phyloP scores from a whole-genome alignment of 2,888 invertebrate genomes.

The Phaedon cochleariae region DNA sequence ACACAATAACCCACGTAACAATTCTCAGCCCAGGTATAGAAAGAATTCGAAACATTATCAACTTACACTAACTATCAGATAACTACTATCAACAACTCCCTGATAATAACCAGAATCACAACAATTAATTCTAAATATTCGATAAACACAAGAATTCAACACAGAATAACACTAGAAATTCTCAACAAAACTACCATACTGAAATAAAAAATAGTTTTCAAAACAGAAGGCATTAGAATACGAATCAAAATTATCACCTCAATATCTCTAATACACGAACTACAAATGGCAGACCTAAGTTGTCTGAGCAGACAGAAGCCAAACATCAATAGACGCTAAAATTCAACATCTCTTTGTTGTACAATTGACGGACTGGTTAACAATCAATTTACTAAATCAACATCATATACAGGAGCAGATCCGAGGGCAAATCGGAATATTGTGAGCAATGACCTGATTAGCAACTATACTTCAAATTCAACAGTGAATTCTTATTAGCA shows the following conservation, averaged over 20 bases:
- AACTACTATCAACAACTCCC: not conserved
- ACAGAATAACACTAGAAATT: not conserved
- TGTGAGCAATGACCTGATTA: not conserved
- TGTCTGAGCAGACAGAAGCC: not conserved
- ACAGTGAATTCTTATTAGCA: not conserved
- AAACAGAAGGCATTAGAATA: not conserved
- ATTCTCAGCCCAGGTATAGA: not conserved
- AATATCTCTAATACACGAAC: slow-evolving; percentile 5
- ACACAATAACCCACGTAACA: not conserved
- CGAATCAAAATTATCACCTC: not conserved
- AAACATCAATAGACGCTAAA: slow-evolving; percentile 7
- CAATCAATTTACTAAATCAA: not conserved
- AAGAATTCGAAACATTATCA: not conserved
- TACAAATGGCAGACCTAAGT: slow-evolving; percentile 8
- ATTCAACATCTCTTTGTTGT: not conserved
- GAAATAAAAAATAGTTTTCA: not conserved
- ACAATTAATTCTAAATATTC: not conserved
- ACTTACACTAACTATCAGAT: not conserved
- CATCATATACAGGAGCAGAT: not conserved
- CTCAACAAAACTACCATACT: not conserved
- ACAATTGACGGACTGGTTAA: not conserved
- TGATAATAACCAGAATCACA: not conserved
- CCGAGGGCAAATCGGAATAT: not conserved
- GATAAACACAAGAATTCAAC: not conserved
- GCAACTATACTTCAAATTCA: not conserved